Percentiles rank a stretch among this genome's conserved stretches.
phyloP scores from a whole-genome alignment of 2,113 vertebrate species.

The Halichoeres trimaculatus region DNA sequence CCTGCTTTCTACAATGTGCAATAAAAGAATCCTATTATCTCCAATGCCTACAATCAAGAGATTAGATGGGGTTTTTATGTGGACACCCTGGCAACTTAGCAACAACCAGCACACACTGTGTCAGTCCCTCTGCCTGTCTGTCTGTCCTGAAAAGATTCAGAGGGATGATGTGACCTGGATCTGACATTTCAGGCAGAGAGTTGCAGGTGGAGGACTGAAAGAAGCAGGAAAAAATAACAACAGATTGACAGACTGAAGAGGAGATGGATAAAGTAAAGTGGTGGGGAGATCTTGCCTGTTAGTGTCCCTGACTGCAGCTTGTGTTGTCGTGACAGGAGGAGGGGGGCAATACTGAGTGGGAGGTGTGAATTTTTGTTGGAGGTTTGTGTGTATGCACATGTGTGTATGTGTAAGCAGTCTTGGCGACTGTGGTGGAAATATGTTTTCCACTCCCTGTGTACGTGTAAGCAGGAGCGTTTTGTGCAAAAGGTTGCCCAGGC shows the following conservation, averaged over 20 bases:
- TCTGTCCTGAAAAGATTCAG: slow-evolving; percentile 26
- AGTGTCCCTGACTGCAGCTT: slow-evolving; percentile 46
- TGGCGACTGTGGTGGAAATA: slow-evolving; percentile 73
- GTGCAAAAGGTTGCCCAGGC: slow-evolving; percentile 67
- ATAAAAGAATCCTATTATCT: slow-evolving; percentile 20
- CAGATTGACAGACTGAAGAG: slow-evolving; percentile 6
- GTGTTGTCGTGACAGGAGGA: slow-evolving; percentile 61
- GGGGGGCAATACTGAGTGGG: slow-evolving; percentile 47
- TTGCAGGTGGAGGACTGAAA: slow-evolving; percentile 28
- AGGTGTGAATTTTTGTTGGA: slow-evolving; percentile 50
- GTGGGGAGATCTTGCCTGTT: slow-evolving; percentile 31
- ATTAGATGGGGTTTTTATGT: slow-evolving; percentile 28
- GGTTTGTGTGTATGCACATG: slow-evolving; percentile 26
- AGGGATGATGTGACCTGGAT: slow-evolving; percentile 66
- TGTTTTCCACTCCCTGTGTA: slow-evolving; percentile 64
- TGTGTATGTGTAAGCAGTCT: slow-evolving; percentile 25
- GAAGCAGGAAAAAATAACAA: slow-evolving; percentile 16
- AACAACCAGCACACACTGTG: slow-evolving; percentile 36
- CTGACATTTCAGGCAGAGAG: slow-evolving; percentile 51
- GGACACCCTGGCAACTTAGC: slow-evolving; percentile 32
- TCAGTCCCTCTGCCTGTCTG: slow-evolving; percentile 11
- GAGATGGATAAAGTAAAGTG: slow-evolving; percentile 7
- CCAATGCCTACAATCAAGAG: slow-evolving; percentile 17
- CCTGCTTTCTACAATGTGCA: neutral
- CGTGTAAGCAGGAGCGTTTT: slow-evolving; percentile 59